Percentiles rank a stretch among this genome's conserved stretches.
Evolutionary conservation across 2,888 invertebrate genomes (phyloP).

Genomic region (Oxystoma pomonae): DNA sequence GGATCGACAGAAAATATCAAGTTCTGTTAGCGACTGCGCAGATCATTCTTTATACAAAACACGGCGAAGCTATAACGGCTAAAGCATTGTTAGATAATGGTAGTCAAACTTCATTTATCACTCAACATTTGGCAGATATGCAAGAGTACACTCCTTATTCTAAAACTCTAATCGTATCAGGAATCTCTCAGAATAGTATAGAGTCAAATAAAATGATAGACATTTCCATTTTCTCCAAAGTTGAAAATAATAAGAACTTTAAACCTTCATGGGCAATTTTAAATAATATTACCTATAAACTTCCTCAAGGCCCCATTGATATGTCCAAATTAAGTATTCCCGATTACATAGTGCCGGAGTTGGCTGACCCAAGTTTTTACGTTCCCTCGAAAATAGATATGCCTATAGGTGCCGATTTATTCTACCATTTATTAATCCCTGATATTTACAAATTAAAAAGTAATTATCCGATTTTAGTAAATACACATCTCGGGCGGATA

Average conservation of each 20-base stretch:
- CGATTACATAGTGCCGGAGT: background rate
- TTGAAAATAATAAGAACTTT: conserved; percentile 7
- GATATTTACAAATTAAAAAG: conserved; percentile 11
- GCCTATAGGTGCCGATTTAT: conserved; percentile 18
- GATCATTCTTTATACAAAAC: conserved; percentile 8
- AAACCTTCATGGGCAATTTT: conserved; percentile 14
- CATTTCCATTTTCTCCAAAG: background rate
- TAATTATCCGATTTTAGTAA: conserved; percentile 13
- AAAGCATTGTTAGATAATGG: conserved; percentile 17
- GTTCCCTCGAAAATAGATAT: conserved; percentile 18
- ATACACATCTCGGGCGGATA: conserved; percentile 21
- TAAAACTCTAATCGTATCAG: conserved; percentile 4
- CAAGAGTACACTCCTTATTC: conserved; percentile 3
- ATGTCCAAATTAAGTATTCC: conserved; percentile 12
- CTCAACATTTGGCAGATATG: conserved; percentile 9
- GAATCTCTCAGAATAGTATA: background rate
- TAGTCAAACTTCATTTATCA: conserved; percentile 20
- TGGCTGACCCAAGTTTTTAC: conserved; percentile 18
- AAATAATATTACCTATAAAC: conserved; percentile 13
- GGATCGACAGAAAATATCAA: conserved; percentile 12
- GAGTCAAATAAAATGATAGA: conserved; percentile 8
- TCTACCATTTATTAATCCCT: conserved; percentile 12
- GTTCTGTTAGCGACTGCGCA: conserved; percentile 16
- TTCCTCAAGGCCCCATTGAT: conserved; percentile 14
- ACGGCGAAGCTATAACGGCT: conserved; percentile 5